A percentile compares a stretch with the other conserved stretches of the same genome.
Evolutionary conservation across 1,140 invertebrate species (phyloP).

Genomic region (Zaprionus vittiger): DNA sequence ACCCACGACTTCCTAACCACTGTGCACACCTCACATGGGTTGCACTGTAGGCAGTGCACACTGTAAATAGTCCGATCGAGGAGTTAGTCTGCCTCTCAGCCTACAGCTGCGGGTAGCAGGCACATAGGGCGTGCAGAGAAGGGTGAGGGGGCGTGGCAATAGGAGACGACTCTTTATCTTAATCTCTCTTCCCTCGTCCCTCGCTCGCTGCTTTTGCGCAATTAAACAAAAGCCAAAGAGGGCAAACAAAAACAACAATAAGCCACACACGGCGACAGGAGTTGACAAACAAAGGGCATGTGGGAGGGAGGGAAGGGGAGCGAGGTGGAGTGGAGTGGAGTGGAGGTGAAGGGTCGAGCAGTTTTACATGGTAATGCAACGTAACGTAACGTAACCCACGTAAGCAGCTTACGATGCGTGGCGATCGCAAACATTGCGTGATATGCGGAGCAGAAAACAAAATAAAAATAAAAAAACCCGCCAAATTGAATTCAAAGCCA

Average conservation of each 20-base stretch:
- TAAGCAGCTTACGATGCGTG: constrained; percentile 5
- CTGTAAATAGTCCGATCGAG: too few species aligned
- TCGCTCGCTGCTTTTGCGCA: too few species aligned
- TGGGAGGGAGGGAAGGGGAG: background rate
- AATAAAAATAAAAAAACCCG: background rate
- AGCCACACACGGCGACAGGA: background rate
- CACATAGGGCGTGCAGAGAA: too few species aligned
- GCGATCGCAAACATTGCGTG: constrained; percentile 3
- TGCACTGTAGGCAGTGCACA: too few species aligned
- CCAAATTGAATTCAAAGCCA: constrained; percentile 11
- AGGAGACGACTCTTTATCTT: too few species aligned
- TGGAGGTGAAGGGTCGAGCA: background rate
- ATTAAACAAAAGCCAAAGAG: too few species aligned
- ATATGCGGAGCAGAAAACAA: background rate
- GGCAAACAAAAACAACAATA: background rate
- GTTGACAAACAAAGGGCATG: background rate
- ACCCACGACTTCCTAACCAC: too few species aligned
- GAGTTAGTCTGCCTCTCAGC: too few species aligned
- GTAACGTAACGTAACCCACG: background rate
- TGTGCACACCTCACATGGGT: too few species aligned
- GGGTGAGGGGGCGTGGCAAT: too few species aligned
- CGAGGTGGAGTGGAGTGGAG: background rate
- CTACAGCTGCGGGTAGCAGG: too few species aligned
- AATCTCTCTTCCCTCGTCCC: too few species aligned
- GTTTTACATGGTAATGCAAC: background rate